phyloP scores from a whole-genome alignment of 1,140 invertebrate genomes.

The Drosophila gunungcola region DNA sequence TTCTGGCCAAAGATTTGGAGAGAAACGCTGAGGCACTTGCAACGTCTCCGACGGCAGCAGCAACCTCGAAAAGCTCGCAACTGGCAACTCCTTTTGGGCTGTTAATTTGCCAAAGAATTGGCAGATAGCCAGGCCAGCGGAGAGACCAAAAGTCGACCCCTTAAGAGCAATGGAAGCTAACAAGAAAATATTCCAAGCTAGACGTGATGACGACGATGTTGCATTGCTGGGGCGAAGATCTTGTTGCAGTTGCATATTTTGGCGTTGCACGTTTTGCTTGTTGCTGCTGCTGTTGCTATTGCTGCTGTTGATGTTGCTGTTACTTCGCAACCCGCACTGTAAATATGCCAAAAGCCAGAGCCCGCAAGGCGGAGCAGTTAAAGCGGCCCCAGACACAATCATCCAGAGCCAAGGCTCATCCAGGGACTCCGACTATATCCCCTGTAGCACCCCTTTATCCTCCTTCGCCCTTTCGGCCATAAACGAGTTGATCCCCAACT shows the following conservation, averaged over 20 bases:
- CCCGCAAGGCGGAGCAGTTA: conserved; percentile 34
- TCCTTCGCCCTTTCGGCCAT: conserved; percentile 31
- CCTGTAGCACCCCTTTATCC: neutral
- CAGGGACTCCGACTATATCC: conserved; percentile 7
- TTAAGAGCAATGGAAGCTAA: conserved; percentile 51
- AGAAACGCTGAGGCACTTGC: conserved; percentile 33
- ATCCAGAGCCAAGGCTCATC: conserved; percentile 44
- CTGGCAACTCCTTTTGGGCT: conserved; percentile 64
- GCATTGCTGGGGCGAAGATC: conserved; percentile 37
- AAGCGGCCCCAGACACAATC: conserved; percentile 39
- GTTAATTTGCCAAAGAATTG: conserved; percentile 82
- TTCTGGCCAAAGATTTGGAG: conserved; percentile 63
- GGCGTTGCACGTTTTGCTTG: conserved; percentile 55
- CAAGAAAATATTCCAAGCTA: conserved; percentile 72
- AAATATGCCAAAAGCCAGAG: conserved; percentile 70
- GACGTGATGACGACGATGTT: conserved; percentile 72
- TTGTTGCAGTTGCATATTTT: conserved; percentile 64
- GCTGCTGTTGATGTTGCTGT: conserved; percentile 44
- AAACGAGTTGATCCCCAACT: conserved; percentile 71
- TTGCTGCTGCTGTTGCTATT: conserved; percentile 39
- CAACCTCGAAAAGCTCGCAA: conserved; percentile 16
- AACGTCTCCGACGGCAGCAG: conserved; percentile 26
- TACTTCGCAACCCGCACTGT: conserved; percentile 48
- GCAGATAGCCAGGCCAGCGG: conserved; percentile 69
- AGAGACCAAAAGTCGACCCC: conserved; percentile 30